Conservation (phyloP, 2,797 vertebrate species). For the Podargus strigoides region DNA sequence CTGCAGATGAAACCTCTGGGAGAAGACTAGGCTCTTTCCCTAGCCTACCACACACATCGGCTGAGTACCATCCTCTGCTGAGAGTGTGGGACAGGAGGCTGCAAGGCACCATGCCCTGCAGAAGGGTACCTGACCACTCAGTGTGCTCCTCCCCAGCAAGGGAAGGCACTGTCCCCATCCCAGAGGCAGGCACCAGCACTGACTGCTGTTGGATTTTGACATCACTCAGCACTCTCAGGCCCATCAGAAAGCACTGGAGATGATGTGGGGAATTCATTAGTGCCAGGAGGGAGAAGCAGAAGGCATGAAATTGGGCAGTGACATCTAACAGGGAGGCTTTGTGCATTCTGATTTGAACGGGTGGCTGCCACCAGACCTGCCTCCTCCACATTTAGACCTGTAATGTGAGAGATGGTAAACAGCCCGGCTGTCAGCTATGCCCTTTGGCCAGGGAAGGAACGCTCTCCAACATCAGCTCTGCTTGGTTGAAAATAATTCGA, state of each 20-base stretch:
- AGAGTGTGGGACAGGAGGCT: not conserved
- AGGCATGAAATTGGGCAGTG: not conserved
- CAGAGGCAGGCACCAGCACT: not conserved
- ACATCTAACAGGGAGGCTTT: not conserved
- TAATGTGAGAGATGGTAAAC: conserved; percentile 57
- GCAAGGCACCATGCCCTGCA: not conserved
- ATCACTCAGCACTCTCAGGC: not conserved
- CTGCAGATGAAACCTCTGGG: not conserved
- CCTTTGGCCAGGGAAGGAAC: conserved; percentile 15
- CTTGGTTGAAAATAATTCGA: not conserved
- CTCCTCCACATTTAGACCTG: conserved; percentile 42
- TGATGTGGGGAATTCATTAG: not conserved
- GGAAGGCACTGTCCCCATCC: not conserved
- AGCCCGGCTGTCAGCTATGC: not conserved
- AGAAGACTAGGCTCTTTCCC: not conserved
- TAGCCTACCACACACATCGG: rapidly evolving
- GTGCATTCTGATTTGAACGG: not conserved
- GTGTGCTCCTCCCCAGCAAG: not conserved
- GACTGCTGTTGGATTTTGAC: not conserved
- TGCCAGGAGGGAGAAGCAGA: not conserved
- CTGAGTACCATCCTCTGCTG: not conserved
- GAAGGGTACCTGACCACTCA: not conserved
- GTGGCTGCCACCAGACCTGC: conserved; percentile 34
- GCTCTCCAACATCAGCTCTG: conserved; percentile 9
- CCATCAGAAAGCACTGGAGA: not conserved